Evolutionary conservation across 2,797 vertebrate genomes (phyloP), one percentile per base, ranked within the genome.

Genomic region (Florisuga fusca): DNA sequence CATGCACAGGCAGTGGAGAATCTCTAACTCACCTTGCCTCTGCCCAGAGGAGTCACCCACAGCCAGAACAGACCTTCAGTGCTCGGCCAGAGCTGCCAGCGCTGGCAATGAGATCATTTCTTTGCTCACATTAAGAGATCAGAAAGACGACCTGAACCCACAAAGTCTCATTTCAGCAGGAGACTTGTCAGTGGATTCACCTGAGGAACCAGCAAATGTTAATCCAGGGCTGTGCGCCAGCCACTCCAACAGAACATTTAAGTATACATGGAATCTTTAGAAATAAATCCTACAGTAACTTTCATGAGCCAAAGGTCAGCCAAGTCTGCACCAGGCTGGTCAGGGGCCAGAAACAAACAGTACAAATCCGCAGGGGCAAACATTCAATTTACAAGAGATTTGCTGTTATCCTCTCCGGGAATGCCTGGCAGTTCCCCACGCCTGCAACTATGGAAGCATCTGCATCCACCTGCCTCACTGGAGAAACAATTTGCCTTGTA

Each of bases 211-310:
- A 79, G 71, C 68, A 93, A 78, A 71, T 77, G 46, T 87, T 88
- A 94, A 81, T 27, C 41, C 67, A 84, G 46, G 54, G 82, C 87
- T 92, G 16, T 5, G 18, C 1, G 51, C 66, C 92, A 94, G 57
- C 71, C 50, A 45, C 71, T 72, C 57, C 58, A 71, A 76, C 54
- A 79, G 74, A 93, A 71, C 1, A 2, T 29, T 57, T 36, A 87
- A 88, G 80, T 67, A 89, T 59, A 93, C 63, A 69, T 62, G 53
- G 72, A 90, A 94, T 45, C 22, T 87, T 94, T 84, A 94, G 95
- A 94, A 94, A 93, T 82, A 77, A 90, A 96, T 91, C 68, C 77
- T 84, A 18, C 18, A 74, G 77, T 64, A 79, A 94, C 83, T 90
- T 94, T 25, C 5, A 11, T 15, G 69, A 93, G 76, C 69, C 67